phyloP scores from a whole-genome alignment of 2,797 vertebrate species.

The Crypturellus tataupa region DNA sequence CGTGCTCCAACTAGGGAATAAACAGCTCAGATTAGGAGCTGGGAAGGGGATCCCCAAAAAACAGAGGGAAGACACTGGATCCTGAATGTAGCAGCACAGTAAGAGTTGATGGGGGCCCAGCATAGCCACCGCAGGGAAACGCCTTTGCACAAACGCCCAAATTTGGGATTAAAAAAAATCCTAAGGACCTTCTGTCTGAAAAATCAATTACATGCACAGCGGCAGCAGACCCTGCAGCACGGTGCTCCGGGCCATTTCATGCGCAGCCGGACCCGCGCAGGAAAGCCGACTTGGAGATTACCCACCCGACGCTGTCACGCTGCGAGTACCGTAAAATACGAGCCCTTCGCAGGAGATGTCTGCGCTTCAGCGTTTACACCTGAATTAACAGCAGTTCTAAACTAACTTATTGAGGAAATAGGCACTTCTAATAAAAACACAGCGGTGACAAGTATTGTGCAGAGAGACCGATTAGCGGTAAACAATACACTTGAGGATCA shows the following conservation, averaged over 20 bases:
- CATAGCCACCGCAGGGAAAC: rapidly evolving
- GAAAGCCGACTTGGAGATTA: background rate
- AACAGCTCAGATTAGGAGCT: conserved; percentile 71
- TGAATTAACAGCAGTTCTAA: background rate
- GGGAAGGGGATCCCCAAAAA: conserved; percentile 58
- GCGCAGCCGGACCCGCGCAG: background rate
- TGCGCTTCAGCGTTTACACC: background rate
- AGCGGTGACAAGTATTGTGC: background rate
- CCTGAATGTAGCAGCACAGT: conserved; percentile 70
- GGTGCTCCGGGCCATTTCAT: background rate
- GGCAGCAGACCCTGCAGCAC: background rate
- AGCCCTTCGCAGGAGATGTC: background rate
- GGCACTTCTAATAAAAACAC: conserved; percentile 25
- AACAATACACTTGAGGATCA: conserved; percentile 45
- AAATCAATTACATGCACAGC: background rate
- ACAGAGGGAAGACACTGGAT: conserved; percentile 68
- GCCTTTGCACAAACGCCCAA: background rate
- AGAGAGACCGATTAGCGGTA: conserved; percentile 13
- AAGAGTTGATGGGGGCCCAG: conserved; percentile 37
- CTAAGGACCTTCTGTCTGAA: background rate
- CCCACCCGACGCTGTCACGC: background rate
- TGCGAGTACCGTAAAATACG: rapidly evolving
- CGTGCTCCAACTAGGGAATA: conserved; percentile 77
- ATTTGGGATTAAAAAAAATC: background rate
- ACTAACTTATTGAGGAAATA: background rate